Conservation (phyloP, 1,140 invertebrate species). For the Homalodisca vitripennis region DNA sequence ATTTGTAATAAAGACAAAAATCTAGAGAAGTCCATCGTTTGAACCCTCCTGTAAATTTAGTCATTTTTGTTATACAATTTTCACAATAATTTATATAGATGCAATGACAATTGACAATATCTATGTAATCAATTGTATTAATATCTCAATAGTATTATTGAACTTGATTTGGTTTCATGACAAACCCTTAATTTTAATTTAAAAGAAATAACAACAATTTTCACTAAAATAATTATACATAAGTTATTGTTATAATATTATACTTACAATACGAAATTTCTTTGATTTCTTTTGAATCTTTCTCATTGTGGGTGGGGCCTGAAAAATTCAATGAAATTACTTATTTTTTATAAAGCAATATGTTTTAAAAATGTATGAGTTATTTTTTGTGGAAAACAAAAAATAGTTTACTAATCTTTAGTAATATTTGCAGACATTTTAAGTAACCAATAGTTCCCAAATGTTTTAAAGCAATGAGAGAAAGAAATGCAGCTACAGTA, state of each 20-base stretch:
- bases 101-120: neutral
- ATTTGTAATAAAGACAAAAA: too few species aligned
- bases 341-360: neutral
- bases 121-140: neutral
- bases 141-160: neutral
- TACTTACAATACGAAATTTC: neutral
- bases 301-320: neutral
- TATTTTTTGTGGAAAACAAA: neutral
- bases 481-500: neutral
- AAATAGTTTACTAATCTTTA: neutral
- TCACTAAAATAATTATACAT: neutral
- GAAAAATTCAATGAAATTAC: neutral
- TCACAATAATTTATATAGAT: neutral
- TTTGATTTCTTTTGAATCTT: slow-evolving; percentile 1
- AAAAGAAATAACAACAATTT: neutral
- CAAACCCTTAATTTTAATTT: too few species aligned
- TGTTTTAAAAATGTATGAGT: neutral
- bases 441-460: neutral
- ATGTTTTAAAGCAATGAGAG: neutral
- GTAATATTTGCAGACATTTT: neutral
- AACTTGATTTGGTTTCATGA: neutral
- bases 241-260: neutral
- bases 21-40: too few species aligned
- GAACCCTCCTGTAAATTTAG: too few species aligned
- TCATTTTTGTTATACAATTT: too few species aligned